Evolutionary conservation across 2,888 invertebrate genomes (phyloP).

Genomic region (Dendrolimus houi): DNA sequence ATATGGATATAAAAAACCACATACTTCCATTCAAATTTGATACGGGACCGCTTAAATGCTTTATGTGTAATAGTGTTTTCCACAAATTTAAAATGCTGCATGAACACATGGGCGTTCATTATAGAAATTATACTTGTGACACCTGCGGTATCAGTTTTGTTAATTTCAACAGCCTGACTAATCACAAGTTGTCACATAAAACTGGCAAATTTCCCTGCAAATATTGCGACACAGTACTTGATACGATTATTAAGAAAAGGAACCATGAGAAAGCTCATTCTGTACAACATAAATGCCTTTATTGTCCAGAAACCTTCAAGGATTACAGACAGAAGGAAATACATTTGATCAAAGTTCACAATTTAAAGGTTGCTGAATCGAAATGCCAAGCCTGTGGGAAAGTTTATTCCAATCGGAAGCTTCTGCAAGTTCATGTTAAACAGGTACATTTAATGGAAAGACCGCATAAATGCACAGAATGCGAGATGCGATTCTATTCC

Average conservation of each 20-base stretch:
- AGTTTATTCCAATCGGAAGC: slow-evolving; percentile 17
- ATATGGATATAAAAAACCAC: slow-evolving; percentile 22
- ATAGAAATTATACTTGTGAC: slow-evolving; percentile 8
- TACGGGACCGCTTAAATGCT: slow-evolving; percentile 11
- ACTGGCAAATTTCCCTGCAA: not conserved
- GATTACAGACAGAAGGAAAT: slow-evolving; percentile 14
- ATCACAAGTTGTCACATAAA: not conserved
- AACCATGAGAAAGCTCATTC: slow-evolving; percentile 14
- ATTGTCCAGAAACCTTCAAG: slow-evolving; percentile 24
- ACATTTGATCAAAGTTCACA: slow-evolving; percentile 18
- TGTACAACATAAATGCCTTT: slow-evolving; percentile 4
- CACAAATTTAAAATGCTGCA: slow-evolving; percentile 11
- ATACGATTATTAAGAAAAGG: slow-evolving; percentile 3
- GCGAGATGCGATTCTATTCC: slow-evolving; percentile 27
- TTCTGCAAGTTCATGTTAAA: slow-evolving; percentile 24
- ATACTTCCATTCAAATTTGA: slow-evolving; percentile 22
- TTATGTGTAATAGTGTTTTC: slow-evolving; percentile 11
- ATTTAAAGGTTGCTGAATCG: slow-evolving; percentile 5
- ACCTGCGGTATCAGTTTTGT: slow-evolving; percentile 20
- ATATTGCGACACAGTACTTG: not conserved
- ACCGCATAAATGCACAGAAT: slow-evolving; percentile 22
- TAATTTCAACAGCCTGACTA: slow-evolving; percentile 11
- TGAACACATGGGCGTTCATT: slow-evolving; percentile 13
- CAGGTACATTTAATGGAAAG: slow-evolving; percentile 40
- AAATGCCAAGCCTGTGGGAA: slow-evolving; percentile 33